Evolutionary conservation across 1,140 invertebrate genomes (phyloP).

Genomic region (Belonocnema kinseyi): DNA sequence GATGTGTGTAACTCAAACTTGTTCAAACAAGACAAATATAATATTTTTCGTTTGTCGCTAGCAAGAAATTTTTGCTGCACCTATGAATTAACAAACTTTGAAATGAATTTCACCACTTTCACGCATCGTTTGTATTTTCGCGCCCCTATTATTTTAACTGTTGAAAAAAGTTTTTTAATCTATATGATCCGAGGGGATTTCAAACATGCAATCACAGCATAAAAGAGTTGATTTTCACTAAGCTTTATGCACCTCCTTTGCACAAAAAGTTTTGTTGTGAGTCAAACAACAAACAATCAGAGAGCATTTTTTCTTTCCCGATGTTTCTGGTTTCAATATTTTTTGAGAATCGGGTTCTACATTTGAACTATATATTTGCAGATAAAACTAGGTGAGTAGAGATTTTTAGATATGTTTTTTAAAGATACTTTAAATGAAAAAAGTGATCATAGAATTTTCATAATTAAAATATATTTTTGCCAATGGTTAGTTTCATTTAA

Average conservation of each 20-base stretch:
- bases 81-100: neutral
- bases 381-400: too few species aligned
- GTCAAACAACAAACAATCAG: neutral
- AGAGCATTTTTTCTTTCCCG: neutral
- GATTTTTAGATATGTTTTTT: too few species aligned
- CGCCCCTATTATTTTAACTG: neutral
- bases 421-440: too few species aligned
- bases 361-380: too few species aligned
- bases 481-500: too few species aligned
- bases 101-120: neutral
- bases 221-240: neutral
- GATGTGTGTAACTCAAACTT: neutral
- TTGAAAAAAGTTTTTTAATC: neutral
- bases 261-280: neutral
- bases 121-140: neutral
- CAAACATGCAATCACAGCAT: slow-evolving; percentile 1
- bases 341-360: too few species aligned
- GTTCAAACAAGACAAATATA: too few species aligned
- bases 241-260: neutral
- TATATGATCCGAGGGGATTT: neutral
- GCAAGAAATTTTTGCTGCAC: too few species aligned
- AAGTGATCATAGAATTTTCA: too few species aligned
- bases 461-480: too few species aligned
- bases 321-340: too few species aligned
- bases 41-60: too few species aligned